Base-by-base conservation (phyloP, 2,888 invertebrate species). In the Cantharis nigra region DNA sequence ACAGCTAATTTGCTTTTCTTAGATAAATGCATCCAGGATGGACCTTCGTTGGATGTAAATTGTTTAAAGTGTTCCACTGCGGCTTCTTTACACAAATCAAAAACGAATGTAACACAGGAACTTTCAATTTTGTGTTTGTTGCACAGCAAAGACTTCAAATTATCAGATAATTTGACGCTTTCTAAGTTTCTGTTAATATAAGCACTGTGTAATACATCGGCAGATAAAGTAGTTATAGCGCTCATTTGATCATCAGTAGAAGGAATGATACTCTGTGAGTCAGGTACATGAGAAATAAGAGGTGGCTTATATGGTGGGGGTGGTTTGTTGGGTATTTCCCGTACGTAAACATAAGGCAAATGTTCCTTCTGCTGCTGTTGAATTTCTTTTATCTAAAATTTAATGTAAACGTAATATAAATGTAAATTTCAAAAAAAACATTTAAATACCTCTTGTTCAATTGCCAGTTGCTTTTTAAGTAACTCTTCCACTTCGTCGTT, bases 261-360 rank as follows among this genome's bases (percentile, higher is more conserved):
- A 9, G 79, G 76, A 11, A 79, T 72, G 23, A 79, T 62, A 10
- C 85, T 81, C 4, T 76, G 70, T 3, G 78, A 75, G 20, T 86
- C 85, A 9, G 86, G 85, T 4, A 87, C 85, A 63, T 85, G 84
- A 18, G 87, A 85, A 1, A 83, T 82, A 63, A 85, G 83, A 0
- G 93, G 93, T 9, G 94, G 93, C 0, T 92, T 93, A 87, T 94
- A 95, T 0, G 94, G 94, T 0, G 94, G 94, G 2, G 94, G 94
- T 10, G 94, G 93, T 84, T 94, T 94, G 85, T 94, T 93, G 5
- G 94, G 94, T 79, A 94, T 93, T 87, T 93, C 93, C 69, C 94
- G 87, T 65, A 92, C 89, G 85, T 90, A 93, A 81, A 89, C 88
- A 85, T 90, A 92, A 65, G 91, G 90, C 16, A 89, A 87, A 80